Evolutionary conservation across 2,113 vertebrate species (phyloP).

Genomic region (human): GRCh38 chr5:132142001-132142500

Average conservation of each 20-base stretch:
- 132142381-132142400: background rate
- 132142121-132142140: background rate
- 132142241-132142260: background rate
- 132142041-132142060: no score
- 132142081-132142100: background rate
- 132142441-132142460: background rate
- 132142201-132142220: background rate
- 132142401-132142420: background rate
- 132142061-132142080: no score
- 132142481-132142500: background rate
- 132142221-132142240: background rate
- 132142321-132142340: background rate
- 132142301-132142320: background rate
- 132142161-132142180: background rate
- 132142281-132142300: background rate
- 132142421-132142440: background rate
- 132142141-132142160: background rate
- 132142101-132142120: background rate
- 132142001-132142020: no score
- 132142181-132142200: background rate
- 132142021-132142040: no score
- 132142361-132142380: background rate
- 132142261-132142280: background rate
- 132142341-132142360: background rate
- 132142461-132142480: background rate